These are phyloP conservation scores for Megalonaias nervosa DNA, from an alignment of 1,140 invertebrate genomes.

Conservation along the genomic window DNA sequence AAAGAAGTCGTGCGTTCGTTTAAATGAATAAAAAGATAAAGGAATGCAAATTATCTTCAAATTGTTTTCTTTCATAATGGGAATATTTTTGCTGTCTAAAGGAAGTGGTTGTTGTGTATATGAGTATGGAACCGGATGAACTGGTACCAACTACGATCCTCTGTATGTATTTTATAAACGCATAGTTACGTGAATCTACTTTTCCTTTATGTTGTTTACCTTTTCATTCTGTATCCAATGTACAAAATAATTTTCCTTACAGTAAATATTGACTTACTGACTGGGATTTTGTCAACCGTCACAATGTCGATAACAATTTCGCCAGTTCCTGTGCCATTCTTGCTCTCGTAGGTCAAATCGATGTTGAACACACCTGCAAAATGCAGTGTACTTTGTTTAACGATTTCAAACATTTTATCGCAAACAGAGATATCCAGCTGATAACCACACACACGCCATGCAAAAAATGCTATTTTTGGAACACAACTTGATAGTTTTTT, in stretches of 20 bases:
- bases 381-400: neutral
- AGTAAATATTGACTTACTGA: constrained; percentile 42
- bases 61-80: too few species aligned
- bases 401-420: too few species aligned
- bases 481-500: too few species aligned
- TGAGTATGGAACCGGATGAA: too few species aligned
- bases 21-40: neutral
- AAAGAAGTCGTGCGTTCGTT: neutral
- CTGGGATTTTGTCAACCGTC: constrained; percentile 60
- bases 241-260: too few species aligned
- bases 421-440: too few species aligned
- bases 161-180: neutral
- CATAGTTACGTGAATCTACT: neutral
- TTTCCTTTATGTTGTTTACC: neutral
- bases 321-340: constrained; percentile 66
- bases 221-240: neutral
- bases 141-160: neutral
- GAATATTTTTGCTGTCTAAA: too few species aligned
- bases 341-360: constrained; percentile 38
- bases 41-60: neutral
- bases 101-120: too few species aligned
- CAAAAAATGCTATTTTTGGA: too few species aligned
- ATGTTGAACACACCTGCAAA: constrained; percentile 39
- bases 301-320: constrained; percentile 52
- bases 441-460: too few species aligned